These are phyloP conservation scores for Chrysemys picta DNA, from an alignment of 2,113 vertebrate species.

Conservation along the genomic window DNA sequence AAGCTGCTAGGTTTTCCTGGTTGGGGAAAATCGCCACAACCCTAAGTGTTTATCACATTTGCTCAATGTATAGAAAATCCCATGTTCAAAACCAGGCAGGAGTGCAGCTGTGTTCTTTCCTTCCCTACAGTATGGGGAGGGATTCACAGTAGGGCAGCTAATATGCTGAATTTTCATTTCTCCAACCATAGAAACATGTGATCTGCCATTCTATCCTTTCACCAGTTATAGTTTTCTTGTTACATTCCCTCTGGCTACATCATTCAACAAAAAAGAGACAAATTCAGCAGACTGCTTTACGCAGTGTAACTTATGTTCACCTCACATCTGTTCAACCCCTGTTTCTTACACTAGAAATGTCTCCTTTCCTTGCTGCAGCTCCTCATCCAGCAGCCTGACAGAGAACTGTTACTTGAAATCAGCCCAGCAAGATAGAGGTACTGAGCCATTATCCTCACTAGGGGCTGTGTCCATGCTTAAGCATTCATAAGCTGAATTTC, in stretches of 20 bases:
- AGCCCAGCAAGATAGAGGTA: neutral
- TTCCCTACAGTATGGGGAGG: neutral
- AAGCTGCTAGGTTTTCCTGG: neutral
- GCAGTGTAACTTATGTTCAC: neutral
- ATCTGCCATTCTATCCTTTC: neutral
- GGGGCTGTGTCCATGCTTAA: neutral
- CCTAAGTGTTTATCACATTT: neutral
- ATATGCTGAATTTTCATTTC: neutral
- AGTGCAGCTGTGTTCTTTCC: neutral
- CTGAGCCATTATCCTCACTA: neutral
- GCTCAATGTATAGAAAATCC: neutral
- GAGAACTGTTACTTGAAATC: conserved; percentile 24
- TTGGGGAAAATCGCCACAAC: neutral
- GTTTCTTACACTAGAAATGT: neutral
- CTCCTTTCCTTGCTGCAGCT: neutral
- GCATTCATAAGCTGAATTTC: neutral
- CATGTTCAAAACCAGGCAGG: neutral
- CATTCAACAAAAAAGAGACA: accelerated
- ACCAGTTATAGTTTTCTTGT: neutral
- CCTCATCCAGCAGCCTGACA: neutral
- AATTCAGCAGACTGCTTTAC: neutral
- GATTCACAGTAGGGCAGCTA: neutral
- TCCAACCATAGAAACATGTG: neutral
- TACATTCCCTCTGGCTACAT: neutral
- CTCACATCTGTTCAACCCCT: neutral